phyloP scores from a whole-genome alignment of 2,797 vertebrate species.

The Rhinogobio ventralis region DNA sequence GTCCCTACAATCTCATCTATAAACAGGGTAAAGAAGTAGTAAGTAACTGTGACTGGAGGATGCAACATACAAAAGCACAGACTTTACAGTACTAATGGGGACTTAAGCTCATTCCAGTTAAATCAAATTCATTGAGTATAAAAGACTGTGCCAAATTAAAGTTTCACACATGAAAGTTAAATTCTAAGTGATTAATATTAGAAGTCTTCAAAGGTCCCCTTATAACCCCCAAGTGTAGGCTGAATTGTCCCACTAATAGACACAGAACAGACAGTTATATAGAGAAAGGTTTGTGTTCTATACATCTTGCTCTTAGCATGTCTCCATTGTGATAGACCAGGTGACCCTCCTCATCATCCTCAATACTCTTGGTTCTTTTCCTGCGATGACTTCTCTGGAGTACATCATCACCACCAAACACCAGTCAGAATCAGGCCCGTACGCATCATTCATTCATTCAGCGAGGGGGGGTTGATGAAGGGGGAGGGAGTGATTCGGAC shows the following conservation, averaged over 20 bases:
- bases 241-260: constrained; percentile 59
- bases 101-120: constrained; percentile 33
- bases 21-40: constrained; percentile 59
- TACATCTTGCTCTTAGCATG: constrained; percentile 90
- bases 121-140: background rate
- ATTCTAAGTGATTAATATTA: constrained; percentile 37
- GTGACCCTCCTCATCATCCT: constrained; percentile 90
- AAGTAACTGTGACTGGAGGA: background rate
- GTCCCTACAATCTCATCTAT: constrained; percentile 97
- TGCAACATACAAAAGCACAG: background rate
- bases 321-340: constrained; percentile 91
- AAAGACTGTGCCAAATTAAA: constrained; percentile 7
- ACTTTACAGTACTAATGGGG: constrained; percentile 13
- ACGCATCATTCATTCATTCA: constrained; percentile 81
- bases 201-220: constrained; percentile 41
- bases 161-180: constrained; percentile 30
- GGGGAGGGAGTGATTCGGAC: constrained; percentile 69
- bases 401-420: constrained; percentile 64
- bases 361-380: constrained; percentile 82
- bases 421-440: constrained; percentile 82
- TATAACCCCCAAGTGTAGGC: constrained; percentile 49
- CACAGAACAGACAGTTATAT: constrained; percentile 68
- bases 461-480: constrained; percentile 71
- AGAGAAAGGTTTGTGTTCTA: constrained; percentile 69
- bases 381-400: constrained; percentile 76